phyloP scores from a whole-genome alignment of 2,888 invertebrate species.

The Apomyelois bistriatella region DNA sequence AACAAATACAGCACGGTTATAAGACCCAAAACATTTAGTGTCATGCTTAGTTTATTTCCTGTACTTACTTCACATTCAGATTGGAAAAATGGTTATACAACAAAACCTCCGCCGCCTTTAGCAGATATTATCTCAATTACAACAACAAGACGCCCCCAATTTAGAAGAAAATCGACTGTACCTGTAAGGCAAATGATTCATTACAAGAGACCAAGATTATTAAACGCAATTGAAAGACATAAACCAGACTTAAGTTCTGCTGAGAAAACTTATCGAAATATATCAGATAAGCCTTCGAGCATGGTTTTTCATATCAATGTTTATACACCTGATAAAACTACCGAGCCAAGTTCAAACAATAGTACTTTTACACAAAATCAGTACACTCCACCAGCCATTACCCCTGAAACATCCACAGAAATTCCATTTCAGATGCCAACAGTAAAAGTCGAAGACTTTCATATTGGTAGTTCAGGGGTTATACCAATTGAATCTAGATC shows the following conservation, averaged over 20 bases:
- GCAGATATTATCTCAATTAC: slow-evolving; percentile 57
- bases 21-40: slow-evolving; percentile 79
- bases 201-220: slow-evolving; percentile 37
- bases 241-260: slow-evolving; percentile 16
- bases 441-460: slow-evolving; percentile 60
- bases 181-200: slow-evolving; percentile 37
- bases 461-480: slow-evolving; percentile 65
- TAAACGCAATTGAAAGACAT: slow-evolving; percentile 22
- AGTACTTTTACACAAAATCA: slow-evolving; percentile 24
- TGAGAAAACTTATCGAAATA: slow-evolving; percentile 22
- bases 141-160: slow-evolving; percentile 50
- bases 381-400: background rate
- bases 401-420: slow-evolving; percentile 22
- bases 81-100: slow-evolving; percentile 32
- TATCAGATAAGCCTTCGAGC: slow-evolving; percentile 56
- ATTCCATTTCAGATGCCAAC: slow-evolving; percentile 43
- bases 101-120: slow-evolving; percentile 25
- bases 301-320: slow-evolving; percentile 84
- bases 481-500: slow-evolving; percentile 44
- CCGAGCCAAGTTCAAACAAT: slow-evolving; percentile 13
- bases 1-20: slow-evolving; percentile 17
- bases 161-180: slow-evolving; percentile 53
- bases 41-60: slow-evolving; percentile 83
- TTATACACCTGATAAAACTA: slow-evolving; percentile 58
- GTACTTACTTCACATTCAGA: slow-evolving; percentile 51